Evolutionary conservation across 1,140 invertebrate species (phyloP).

Genomic region (Nasonia giraulti): DNA sequence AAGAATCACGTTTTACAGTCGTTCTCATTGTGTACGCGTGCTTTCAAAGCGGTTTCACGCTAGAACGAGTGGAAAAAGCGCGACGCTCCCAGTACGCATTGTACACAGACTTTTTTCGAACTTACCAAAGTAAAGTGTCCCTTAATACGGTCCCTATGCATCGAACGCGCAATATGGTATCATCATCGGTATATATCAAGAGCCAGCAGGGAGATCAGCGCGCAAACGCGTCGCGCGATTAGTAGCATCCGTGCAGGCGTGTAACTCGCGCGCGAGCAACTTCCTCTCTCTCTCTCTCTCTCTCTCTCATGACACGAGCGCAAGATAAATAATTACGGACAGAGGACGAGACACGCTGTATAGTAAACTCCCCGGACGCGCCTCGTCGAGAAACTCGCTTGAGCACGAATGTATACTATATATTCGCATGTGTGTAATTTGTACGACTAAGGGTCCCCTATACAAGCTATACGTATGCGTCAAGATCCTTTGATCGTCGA

Average conservation of each 20-base stretch:
- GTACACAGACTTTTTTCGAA: too few species aligned
- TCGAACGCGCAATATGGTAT: not conserved
- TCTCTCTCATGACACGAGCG: not conserved
- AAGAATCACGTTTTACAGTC: not conserved
- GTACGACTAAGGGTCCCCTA: not conserved
- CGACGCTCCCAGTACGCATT: not conserved
- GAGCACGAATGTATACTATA: not conserved
- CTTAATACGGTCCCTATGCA: too few species aligned
- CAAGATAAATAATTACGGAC: constrained; percentile 30
- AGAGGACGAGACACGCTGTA: not conserved
- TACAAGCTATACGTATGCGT: not conserved
- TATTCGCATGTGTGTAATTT: not conserved
- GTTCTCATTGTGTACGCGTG: not conserved
- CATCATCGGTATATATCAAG: not conserved
- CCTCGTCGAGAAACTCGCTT: not conserved
- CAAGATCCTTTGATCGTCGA: not conserved
- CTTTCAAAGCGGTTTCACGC: not conserved
- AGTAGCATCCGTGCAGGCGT: constrained; percentile 3
- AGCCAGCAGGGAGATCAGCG: not conserved
- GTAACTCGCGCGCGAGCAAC: not conserved
- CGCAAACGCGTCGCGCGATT: not conserved
- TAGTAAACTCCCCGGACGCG: not conserved
- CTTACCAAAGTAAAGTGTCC: too few species aligned
- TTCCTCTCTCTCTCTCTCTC: not conserved
- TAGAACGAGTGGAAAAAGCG: not conserved